Conservation (phyloP, 1,140 invertebrate species). For the Drosophila oshimai region DNA sequence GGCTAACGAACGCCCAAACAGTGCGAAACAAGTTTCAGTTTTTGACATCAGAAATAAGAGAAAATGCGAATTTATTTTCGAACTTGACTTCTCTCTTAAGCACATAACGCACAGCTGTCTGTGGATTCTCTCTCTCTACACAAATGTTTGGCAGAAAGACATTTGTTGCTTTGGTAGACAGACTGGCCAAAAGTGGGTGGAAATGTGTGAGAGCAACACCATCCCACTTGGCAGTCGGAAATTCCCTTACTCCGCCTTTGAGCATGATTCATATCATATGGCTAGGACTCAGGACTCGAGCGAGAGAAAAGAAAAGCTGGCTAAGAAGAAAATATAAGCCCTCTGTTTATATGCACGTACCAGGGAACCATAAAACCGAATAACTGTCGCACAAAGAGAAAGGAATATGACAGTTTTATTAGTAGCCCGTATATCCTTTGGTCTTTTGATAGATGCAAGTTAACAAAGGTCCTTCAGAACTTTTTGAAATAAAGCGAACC, state of each 20-base stretch:
- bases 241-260: slow-evolving; percentile 12
- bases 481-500: not conserved
- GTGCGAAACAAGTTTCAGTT: slow-evolving; percentile 55
- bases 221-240: slow-evolving; percentile 8
- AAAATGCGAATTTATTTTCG: slow-evolving; percentile 27
- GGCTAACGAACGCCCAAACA: slow-evolving; percentile 53
- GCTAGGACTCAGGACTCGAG: not conserved
- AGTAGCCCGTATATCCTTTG: not conserved
- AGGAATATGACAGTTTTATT: not conserved
- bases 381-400: slow-evolving; percentile 25
- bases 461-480: not conserved
- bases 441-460: not conserved
- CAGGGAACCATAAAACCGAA: slow-evolving; percentile 7
- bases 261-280: slow-evolving; percentile 33
- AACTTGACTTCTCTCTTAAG: slow-evolving; percentile 28
- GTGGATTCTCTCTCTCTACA: not conserved
- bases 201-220: not conserved
- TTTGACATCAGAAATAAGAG: slow-evolving; percentile 20
- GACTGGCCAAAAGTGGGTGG: slow-evolving; percentile 8
- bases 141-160: slow-evolving; percentile 19
- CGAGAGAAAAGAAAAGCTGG: not conserved
- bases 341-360: slow-evolving; percentile 2
- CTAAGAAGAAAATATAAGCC: not conserved
- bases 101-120: not conserved
- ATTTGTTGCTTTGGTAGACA: slow-evolving; percentile 65